Conservation (phyloP, 2,113 vertebrate species). For the Sylvia atricapilla region DNA sequence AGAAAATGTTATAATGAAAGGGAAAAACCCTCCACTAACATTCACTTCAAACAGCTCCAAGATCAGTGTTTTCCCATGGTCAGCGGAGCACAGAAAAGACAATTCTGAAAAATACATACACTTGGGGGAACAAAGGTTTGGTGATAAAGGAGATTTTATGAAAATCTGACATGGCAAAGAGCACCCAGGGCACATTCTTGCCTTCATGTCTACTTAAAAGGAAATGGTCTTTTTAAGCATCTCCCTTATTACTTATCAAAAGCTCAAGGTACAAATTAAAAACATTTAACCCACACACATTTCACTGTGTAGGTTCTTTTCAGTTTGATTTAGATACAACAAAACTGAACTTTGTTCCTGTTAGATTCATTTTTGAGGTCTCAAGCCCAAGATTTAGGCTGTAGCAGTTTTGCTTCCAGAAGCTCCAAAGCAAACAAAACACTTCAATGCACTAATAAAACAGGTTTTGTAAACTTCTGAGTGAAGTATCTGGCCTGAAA, state of each 20-base stretch:
- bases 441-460: neutral
- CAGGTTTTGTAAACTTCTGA: conserved; percentile 13
- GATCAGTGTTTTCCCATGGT: neutral
- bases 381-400: neutral
- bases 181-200: conserved; percentile 40
- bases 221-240: neutral
- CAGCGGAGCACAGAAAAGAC: neutral
- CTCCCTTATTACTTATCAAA: conserved; percentile 15
- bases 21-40: neutral
- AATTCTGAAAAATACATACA: conserved; percentile 10
- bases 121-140: conserved; percentile 30
- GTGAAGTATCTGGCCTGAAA: neutral
- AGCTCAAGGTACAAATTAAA: neutral
- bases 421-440: neutral
- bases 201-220: conserved; percentile 8
- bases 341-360: neutral
- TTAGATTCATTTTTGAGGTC: neutral
- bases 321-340: neutral
- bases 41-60: neutral
- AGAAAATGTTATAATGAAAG: neutral
- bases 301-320: neutral
- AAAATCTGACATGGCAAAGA: conserved; percentile 56
- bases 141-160: conserved; percentile 55
- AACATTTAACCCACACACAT: neutral
- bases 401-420: neutral